Evolutionary conservation across 2,888 invertebrate species (phyloP).

Genomic region (Pachliopta kotzebuea): DNA sequence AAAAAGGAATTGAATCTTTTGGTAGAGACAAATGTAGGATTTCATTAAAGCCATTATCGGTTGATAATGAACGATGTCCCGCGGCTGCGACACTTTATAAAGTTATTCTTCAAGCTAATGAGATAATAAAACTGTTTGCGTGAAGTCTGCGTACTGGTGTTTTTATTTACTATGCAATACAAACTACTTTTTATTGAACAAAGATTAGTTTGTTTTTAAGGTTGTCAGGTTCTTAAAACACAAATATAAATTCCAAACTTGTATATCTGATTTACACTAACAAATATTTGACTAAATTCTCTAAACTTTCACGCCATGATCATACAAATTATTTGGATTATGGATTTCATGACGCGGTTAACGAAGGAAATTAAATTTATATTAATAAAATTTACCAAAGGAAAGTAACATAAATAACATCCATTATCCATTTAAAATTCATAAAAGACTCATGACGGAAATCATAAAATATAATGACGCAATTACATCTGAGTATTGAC

Average conservation of each 20-base stretch:
- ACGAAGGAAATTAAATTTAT: too few relatives aligned
- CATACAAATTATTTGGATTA: too few relatives aligned
- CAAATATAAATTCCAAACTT: background rate
- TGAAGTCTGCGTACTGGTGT: conserved; percentile 46
- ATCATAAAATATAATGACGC: conserved; percentile 22
- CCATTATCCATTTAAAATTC: background rate
- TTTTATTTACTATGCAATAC: conserved; percentile 32
- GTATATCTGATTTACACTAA: background rate
- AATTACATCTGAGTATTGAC: conserved; percentile 14
- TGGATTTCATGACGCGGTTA: too few relatives aligned
- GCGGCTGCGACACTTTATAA: conserved; percentile 70
- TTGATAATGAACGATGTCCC: conserved; percentile 69
- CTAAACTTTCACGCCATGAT: too few relatives aligned
- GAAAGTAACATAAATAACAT: background rate
- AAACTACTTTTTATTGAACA: conserved; percentile 12
- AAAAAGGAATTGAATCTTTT: conserved; percentile 18
- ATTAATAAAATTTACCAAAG: too few relatives aligned
- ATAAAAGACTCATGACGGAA: conserved; percentile 9
- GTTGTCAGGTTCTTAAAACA: background rate
- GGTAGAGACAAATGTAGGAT: conserved; percentile 51
- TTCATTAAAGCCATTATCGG: conserved; percentile 65
- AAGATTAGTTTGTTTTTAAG: background rate
- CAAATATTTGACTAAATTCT: too few relatives aligned
- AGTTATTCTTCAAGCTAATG: conserved; percentile 73
- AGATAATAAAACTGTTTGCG: conserved; percentile 66